Base-by-base conservation (phyloP, 2,888 invertebrate species). In the Scaptomyza polygonia region DNA sequence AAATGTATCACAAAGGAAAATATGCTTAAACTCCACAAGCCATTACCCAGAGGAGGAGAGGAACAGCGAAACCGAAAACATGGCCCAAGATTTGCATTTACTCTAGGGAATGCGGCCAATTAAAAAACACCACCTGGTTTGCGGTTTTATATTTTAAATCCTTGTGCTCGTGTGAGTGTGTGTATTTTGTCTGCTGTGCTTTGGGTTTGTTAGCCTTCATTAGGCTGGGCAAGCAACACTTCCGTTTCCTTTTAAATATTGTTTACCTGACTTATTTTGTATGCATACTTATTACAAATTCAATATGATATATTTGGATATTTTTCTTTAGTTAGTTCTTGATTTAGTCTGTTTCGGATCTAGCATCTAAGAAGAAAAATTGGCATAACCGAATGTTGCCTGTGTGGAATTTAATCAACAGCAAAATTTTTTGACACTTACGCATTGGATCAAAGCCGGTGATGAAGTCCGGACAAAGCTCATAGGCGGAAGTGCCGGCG, bases 391-490 rank as follows among this genome's bases (percentile, higher is more conserved):
- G 84, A 69, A 77, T 62, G 78, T 58, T 64, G 64, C 53, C 61
- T 58, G 67, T 76, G 65, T 68, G 61, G 56, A 67, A 63, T 66
- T 76, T 59, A 71, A 68, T 65, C 69, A 65, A 68, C 54, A 73
- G 53, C 29, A 44, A 65, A 63, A 63, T 34, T 51, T 34, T 51
- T 56, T 27, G 59, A 21, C 48, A 93, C 95, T 94, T 91, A 96
- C 96, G 92, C 78, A 93, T 93, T 57, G 94, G 93, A 89, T 95
- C 95, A 91, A 96, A 96, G 83, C 96, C 96, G 48, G 94, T 93
- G 80, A 96, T 94, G 91, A 96, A 96, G 77, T 91, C 93, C n/a
- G 96, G 96, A 90, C 96, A 96, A 63, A 92, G 93, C 72, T 94
- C 94, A 91, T 92, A 93, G 39, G 95, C 96, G 57, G 93, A 93